phyloP scores from a whole-genome alignment of 2,888 invertebrate species.

The Poecilus cupreus region DNA sequence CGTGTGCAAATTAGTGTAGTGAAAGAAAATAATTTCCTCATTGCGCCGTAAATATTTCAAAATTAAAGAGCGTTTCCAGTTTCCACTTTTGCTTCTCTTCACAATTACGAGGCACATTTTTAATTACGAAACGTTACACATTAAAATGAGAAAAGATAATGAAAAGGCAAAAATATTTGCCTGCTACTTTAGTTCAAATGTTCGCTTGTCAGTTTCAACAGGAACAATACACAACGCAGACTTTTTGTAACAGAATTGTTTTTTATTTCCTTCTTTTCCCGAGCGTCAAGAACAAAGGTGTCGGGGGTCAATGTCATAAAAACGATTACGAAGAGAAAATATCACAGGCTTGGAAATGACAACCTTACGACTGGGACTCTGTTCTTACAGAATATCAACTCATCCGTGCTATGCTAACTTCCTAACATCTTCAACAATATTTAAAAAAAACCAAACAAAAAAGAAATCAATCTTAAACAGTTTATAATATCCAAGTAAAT shows the following conservation, averaged over 20 bases:
- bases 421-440: too few relatives aligned
- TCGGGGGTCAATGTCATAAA: constrained; percentile 36
- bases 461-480: too few relatives aligned
- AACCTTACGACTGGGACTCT: constrained; percentile 2
- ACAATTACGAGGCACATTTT: constrained; percentile 35
- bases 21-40: neutral
- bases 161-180: constrained; percentile 40
- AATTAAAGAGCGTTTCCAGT: constrained; percentile 16
- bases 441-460: too few relatives aligned
- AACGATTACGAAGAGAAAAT: constrained; percentile 25
- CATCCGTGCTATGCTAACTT: neutral
- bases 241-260: constrained; percentile 38
- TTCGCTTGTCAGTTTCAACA: neutral
- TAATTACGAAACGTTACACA: constrained; percentile 33
- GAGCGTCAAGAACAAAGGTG: constrained; percentile 33
- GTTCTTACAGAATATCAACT: neutral
- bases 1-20: neutral
- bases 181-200: constrained; percentile 21
- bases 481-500: too few relatives aligned
- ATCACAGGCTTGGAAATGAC: constrained; percentile 24
- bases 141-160: constrained; percentile 42
- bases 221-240: constrained; percentile 38
- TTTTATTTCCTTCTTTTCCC: constrained; percentile 17
- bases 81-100: neutral
- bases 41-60: constrained; percentile 10